Base-by-base conservation (phyloP, 2,888 invertebrate species). In the Allophyes oxyacanthae region DNA sequence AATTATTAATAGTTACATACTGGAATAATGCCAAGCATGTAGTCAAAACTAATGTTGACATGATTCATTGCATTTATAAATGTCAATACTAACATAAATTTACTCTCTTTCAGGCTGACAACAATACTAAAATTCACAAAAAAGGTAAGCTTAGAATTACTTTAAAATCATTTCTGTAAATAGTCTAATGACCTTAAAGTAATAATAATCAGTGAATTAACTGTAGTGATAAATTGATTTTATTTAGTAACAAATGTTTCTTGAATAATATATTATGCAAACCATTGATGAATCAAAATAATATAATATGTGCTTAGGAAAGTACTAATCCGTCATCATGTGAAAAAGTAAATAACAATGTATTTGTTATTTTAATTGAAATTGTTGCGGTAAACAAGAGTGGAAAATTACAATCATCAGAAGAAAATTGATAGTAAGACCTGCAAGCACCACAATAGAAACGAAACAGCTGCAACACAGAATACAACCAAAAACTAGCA, bases 101-200 rank as follows among this genome's bases (percentile, higher is more conserved):
- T 78, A 72, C 45, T 76, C 68, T 84, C 68, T 94, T 94, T 73
- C 93, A 95, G 95, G 90, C 94, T 79, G 96, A 96, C 79, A 95
- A 91, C 77, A 94, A 94, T 79, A 86, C 95, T 59, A 95, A 95
- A 84, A 73, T 66, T 56, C 83, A 75, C 56, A 91, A 91, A 70
- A 94, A 95, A 85, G 94, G 95, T 95, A 94, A 95, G 95, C 84
- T 63, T 67, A 50, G 11, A 15, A 43, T 42, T 44, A 41, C 25
- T 52, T 38, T 34, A 34, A 34, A 20, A 42, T 49, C 44, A 50
- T 37, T 45, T 45, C 15, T 45, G 46, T 48, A 57, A 8, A 46
- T 55, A 37, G 11, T 33, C n/a, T 1, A 42, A 20, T 20, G 20
- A 20, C 2, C 4, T 34, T 10, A 43, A 36, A 48, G 28, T 36